phyloP scores from a whole-genome alignment of 2,113 vertebrate genomes.

The Numenius arquata region DNA sequence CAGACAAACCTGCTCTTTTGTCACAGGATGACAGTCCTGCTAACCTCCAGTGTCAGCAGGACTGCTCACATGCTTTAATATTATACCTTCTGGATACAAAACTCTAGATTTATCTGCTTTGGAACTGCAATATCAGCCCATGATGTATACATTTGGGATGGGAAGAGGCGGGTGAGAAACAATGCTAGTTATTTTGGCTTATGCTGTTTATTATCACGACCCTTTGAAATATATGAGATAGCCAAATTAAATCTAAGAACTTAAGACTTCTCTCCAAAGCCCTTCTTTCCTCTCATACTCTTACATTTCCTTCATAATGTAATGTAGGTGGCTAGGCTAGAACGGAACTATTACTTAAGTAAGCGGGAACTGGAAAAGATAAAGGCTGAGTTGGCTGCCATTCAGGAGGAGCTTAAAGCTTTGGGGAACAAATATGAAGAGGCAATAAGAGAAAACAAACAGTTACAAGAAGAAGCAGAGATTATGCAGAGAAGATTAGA shows the following conservation, averaged over 20 bases:
- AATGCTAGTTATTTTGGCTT: neutral
- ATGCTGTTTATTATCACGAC: neutral
- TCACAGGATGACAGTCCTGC: neutral
- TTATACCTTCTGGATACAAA: neutral
- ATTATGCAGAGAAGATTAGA: constrained; percentile 91
- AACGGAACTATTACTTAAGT: constrained; percentile 85
- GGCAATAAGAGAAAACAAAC: constrained; percentile 84
- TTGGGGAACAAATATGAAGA: constrained; percentile 84
- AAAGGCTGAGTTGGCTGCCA: constrained; percentile 79
- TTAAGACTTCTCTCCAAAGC: neutral
- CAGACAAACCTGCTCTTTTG: neutral
- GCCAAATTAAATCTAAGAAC: neutral
- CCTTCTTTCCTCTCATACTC: neutral
- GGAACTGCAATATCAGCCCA: neutral
- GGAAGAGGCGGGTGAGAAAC: neutral
- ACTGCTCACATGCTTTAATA: neutral
- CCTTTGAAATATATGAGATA: neutral
- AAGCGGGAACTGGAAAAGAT: constrained; percentile 87
- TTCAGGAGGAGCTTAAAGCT: constrained; percentile 85
- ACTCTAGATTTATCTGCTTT: neutral
- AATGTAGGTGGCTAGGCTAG: constrained; percentile 87
- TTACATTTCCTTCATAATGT: neutral
- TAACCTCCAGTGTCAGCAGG: neutral
- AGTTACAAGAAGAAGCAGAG: constrained; percentile 90
- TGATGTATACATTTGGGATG: neutral